Conservation (phyloP, 2,797 vertebrate genomes). For the Microctenopoma steveboyesi region DNA sequence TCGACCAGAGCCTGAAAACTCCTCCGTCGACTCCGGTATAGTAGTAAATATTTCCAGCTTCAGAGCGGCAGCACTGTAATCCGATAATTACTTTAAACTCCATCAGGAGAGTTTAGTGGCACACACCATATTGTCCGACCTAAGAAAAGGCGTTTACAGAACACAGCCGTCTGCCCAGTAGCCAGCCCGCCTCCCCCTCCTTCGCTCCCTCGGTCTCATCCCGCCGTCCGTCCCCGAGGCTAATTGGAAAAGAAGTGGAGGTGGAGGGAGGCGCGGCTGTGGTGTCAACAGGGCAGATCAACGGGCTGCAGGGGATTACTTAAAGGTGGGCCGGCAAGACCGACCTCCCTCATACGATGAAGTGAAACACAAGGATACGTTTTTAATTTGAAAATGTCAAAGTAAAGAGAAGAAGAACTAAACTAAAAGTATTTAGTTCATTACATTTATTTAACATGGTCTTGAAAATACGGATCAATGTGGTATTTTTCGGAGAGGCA, state of each 20-base stretch:
- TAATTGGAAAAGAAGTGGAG: slow-evolving; percentile 51
- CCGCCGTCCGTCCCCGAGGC: slow-evolving; percentile 24
- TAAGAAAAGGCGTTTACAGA: slow-evolving; percentile 80
- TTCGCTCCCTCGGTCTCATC: slow-evolving; percentile 33
- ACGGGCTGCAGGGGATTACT: slow-evolving; percentile 33
- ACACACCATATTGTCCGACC: slow-evolving; percentile 76
- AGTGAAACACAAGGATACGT: too few relatives aligned
- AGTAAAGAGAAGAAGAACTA: neutral
- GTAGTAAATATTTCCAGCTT: slow-evolving; percentile 72
- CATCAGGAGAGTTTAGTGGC: slow-evolving; percentile 81
- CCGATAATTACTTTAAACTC: slow-evolving; percentile 84
- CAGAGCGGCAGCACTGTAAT: slow-evolving; percentile 75
- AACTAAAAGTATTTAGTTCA: neutral
- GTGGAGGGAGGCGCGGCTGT: slow-evolving; percentile 5
- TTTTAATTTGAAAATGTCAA: too few relatives aligned
- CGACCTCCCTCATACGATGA: neutral
- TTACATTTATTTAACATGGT: slow-evolving; percentile 25
- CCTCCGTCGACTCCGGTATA: slow-evolving; percentile 37
- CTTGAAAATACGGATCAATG: slow-evolving; percentile 26
- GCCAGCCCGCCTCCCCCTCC: slow-evolving; percentile 24
- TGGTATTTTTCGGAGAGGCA: slow-evolving; percentile 7
- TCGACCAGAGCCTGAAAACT: slow-evolving; percentile 34
- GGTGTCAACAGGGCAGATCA: slow-evolving; percentile 29
- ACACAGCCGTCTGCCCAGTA: slow-evolving; percentile 70
- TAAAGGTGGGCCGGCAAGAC: neutral